phyloP scores from a whole-genome alignment of 2,797 vertebrate species.

The Rhabdomys pumilio region DNA sequence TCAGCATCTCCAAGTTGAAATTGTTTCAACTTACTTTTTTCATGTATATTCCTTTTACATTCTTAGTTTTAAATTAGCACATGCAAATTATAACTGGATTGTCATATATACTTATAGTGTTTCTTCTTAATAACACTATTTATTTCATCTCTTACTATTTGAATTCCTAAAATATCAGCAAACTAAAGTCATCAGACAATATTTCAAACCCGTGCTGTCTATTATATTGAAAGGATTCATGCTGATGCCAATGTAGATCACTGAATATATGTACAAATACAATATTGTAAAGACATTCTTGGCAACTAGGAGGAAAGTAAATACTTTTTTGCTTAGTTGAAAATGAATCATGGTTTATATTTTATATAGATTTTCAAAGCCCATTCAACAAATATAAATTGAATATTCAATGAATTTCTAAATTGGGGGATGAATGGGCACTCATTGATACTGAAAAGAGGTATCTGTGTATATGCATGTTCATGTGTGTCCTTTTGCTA shows the following conservation, averaged over 20 bases:
- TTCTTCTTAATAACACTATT: neutral
- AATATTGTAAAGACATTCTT: neutral
- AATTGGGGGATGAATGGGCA: neutral
- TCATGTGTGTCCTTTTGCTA: neutral
- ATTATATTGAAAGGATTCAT: neutral
- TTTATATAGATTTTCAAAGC: neutral
- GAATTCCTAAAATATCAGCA: neutral
- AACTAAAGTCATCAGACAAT: neutral
- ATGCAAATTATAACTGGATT: neutral
- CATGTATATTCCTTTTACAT: neutral
- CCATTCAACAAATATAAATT: neutral
- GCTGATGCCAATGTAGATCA: no score
- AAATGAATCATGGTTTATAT: neutral
- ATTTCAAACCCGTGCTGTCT: neutral
- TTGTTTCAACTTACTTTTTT: neutral
- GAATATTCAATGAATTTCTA: neutral
- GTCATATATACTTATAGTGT: neutral
- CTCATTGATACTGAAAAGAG: no score
- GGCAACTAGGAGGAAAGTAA: neutral
- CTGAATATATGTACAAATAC: neutral
- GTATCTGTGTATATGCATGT: neutral
- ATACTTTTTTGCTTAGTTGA: neutral
- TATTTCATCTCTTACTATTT: neutral
- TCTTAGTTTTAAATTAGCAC: neutral
- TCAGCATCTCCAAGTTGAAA: neutral